Percentiles rank a stretch among this genome's conserved stretches.
Evolutionary conservation across 2,113 vertebrate species (phyloP).

Genomic region (Microcebus murinus): DNA sequence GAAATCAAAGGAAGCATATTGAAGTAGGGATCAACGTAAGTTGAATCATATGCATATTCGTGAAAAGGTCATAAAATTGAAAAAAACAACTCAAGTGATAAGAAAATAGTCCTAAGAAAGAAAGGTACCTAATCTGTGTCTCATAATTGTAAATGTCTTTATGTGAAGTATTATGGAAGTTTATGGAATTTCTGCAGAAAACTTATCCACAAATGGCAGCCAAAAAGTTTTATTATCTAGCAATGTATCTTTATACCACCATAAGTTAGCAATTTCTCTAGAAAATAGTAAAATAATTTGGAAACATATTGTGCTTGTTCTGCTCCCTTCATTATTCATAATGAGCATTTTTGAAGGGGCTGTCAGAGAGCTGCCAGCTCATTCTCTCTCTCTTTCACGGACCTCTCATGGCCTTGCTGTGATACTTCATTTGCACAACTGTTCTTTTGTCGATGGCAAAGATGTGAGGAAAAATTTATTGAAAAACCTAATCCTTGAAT

Average conservation of each 20-base stretch:
- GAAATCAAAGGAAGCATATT: constrained; percentile 28
- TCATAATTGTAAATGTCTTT: neutral
- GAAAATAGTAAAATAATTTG: neutral
- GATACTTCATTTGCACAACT: neutral
- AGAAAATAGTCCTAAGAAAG: neutral
- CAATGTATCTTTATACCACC: neutral
- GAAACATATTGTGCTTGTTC: neutral
- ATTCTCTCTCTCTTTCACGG: neutral
- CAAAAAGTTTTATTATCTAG: neutral
- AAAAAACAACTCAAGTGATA: neutral
- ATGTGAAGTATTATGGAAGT: neutral
- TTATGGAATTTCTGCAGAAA: neutral
- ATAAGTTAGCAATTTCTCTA: neutral
- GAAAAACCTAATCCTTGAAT: neutral
- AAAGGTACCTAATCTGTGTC: neutral
- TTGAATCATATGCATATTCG: neutral
- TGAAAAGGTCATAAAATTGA: neutral
- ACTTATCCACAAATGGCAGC: neutral
- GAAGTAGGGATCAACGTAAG: neutral
- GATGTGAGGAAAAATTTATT: neutral
- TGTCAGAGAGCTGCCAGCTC: neutral
- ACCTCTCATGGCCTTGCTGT: neutral
- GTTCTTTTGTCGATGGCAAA: neutral
- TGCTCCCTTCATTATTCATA: neutral
- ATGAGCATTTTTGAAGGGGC: neutral